Evolutionary conservation across 2,888 invertebrate genomes (phyloP).

Genomic region (Cordilura impudica): DNA sequence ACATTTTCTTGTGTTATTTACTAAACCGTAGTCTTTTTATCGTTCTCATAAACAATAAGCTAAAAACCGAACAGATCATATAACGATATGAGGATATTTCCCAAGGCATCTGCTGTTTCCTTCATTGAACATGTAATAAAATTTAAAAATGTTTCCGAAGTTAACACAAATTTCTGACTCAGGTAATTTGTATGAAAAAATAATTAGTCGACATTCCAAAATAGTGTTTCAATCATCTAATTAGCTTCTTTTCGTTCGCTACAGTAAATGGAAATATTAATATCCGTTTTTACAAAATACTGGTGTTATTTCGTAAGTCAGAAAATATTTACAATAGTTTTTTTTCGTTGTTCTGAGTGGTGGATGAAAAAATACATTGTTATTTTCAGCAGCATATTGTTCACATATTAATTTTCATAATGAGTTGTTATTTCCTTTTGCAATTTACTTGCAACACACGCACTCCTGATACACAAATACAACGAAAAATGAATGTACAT

Average conservation of each 20-base stretch:
- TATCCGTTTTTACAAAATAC: not conserved
- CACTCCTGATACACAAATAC: not conserved
- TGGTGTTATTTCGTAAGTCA: not conserved
- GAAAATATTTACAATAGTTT: not conserved
- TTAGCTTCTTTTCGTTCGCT: not conserved
- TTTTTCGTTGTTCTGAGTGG: not conserved
- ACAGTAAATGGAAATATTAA: not conserved
- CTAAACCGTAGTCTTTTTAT: too few relatives aligned
- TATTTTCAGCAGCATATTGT: conserved; percentile 32
- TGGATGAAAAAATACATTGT: not conserved
- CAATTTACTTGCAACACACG: conserved; percentile 5
- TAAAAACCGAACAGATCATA: too few relatives aligned
- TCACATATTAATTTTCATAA: conserved; percentile 47
- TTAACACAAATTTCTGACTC: too few relatives aligned
- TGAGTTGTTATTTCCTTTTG: conserved; percentile 48
- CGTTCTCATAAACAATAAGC: too few relatives aligned
- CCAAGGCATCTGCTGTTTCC: too few relatives aligned
- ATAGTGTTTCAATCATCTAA: not conserved
- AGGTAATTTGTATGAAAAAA: too few relatives aligned
- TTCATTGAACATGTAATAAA: too few relatives aligned
- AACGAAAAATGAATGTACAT: too few relatives aligned
- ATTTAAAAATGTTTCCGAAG: too few relatives aligned
- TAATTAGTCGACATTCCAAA: too few relatives aligned
- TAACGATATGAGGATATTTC: too few relatives aligned
- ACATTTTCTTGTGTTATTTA: too few relatives aligned